phyloP scores from a whole-genome alignment of 2,888 invertebrate species.

The Caenorhabditis afra region DNA sequence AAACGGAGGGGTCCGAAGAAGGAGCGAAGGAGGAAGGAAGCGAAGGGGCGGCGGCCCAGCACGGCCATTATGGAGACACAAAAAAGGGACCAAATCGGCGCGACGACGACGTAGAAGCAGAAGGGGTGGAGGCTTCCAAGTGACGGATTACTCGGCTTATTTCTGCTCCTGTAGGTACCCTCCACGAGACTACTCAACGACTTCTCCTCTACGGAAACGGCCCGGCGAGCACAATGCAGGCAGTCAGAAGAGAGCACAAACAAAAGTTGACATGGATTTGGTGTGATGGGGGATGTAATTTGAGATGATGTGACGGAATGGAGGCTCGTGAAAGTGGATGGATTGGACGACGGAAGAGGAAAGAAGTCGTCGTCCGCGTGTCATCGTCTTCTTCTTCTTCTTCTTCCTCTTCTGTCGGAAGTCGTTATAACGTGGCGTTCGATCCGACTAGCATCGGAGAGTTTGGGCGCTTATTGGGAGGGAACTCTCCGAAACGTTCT shows the following conservation, averaged over 20 bases:
- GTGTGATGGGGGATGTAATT: slow-evolving; percentile 51
- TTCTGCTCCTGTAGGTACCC: slow-evolving; percentile 19
- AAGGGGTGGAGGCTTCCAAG: slow-evolving; percentile 28
- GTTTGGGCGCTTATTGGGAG: too few species aligned
- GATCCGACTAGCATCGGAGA: too few species aligned
- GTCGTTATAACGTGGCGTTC: too few species aligned
- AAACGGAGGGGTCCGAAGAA: slow-evolving; percentile 13
- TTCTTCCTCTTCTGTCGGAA: too few species aligned
- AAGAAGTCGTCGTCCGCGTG: slow-evolving; percentile 10
- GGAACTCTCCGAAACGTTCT: not conserved
- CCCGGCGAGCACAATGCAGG: not conserved
- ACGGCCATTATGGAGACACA: slow-evolving; percentile 19
- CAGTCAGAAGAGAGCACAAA: slow-evolving; percentile 11
- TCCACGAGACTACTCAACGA: not conserved
- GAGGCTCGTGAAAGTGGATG: slow-evolving; percentile 31
- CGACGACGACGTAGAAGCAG: too few species aligned
- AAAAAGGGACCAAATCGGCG: slow-evolving; percentile 11
- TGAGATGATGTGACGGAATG: slow-evolving; percentile 55
- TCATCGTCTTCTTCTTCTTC: not conserved
- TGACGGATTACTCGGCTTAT: slow-evolving; percentile 29
- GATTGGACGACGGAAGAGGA: slow-evolving; percentile 17
- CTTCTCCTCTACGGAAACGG: not conserved
- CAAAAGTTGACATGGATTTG: slow-evolving; percentile 42
- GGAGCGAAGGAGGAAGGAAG: slow-evolving; percentile 26
- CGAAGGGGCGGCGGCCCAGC: slow-evolving; percentile 14